These are phyloP conservation scores for Nicator chloris DNA, from an alignment of 2,113 vertebrate genomes.

Conservation along the genomic window DNA sequence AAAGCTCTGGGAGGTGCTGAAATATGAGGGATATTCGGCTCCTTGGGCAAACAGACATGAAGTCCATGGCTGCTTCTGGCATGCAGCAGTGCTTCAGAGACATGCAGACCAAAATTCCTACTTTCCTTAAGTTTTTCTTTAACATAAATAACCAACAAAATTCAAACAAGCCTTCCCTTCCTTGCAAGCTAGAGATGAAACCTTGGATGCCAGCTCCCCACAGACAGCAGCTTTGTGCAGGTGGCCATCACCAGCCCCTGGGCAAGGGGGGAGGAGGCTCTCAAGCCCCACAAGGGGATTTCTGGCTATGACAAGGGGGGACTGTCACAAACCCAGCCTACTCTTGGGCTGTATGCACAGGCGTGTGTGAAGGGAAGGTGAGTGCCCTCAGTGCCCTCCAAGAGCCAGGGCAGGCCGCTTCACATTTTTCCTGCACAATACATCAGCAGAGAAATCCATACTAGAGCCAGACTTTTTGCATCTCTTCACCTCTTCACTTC, in stretches of 20 bases:
- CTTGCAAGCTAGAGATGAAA: not conserved
- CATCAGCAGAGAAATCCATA: not conserved
- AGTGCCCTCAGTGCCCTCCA: not conserved
- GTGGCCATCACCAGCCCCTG: not conserved
- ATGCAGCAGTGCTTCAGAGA: not conserved
- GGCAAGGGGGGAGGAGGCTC: not conserved
- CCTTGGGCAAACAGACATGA: not conserved
- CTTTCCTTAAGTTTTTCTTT: not conserved
- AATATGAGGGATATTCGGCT: not conserved
- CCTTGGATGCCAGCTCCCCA: not conserved
- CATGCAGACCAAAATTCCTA: not conserved
- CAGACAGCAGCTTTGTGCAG: not conserved
- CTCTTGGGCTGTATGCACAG: not conserved
- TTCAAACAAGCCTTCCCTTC: not conserved
- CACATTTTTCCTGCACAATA: not conserved
- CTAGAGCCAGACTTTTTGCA: not conserved
- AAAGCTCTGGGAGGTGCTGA: not conserved
- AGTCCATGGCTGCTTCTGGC: not conserved
- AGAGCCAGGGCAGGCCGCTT: not conserved
- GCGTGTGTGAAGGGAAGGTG: accelerated
- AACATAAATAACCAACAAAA: not conserved
- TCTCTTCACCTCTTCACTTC: not conserved
- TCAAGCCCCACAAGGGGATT: not conserved
- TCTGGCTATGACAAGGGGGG: not conserved
- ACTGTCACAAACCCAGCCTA: not conserved